These are phyloP conservation scores for Brachycybe producta DNA, from an alignment of 2,888 invertebrate species.

Conservation along the genomic window DNA sequence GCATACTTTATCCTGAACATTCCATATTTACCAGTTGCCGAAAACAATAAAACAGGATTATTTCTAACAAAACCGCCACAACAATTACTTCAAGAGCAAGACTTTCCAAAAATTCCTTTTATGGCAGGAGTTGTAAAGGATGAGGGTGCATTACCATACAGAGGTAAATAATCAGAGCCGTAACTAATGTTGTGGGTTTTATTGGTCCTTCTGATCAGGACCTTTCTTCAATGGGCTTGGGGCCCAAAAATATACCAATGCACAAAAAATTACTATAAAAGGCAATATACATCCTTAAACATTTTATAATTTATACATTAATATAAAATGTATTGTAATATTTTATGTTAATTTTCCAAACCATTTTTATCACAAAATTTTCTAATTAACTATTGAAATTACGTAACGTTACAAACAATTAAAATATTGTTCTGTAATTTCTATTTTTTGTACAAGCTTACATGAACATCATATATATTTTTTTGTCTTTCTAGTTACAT, in stretches of 20 bases:
- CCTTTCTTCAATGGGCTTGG: too few relatives aligned
- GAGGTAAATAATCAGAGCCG: background rate
- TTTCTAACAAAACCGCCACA: slow-evolving; percentile 4
- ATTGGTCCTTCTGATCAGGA: background rate
- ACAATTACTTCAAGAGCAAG: background rate
- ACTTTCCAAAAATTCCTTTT: slow-evolving; percentile 9
- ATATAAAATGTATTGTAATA: background rate
- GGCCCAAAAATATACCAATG: too few relatives aligned
- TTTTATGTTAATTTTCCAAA: background rate
- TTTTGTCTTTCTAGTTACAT: background rate
- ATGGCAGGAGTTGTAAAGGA: slow-evolving; percentile 1
- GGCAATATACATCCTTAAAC: background rate
- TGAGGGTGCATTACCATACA: background rate
- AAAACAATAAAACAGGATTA: background rate
- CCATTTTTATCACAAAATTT: background rate
- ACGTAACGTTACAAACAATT: too few relatives aligned
- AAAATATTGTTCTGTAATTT: too few relatives aligned
- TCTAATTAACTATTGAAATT: background rate
- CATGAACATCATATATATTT: background rate
- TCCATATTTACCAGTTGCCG: slow-evolving; percentile 3
- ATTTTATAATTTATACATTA: background rate
- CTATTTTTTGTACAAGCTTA: too few relatives aligned
- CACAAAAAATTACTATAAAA: background rate
- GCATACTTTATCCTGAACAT: background rate
- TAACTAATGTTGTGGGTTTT: background rate